A percentile compares a stretch with the other conserved stretches of the same genome.
Conservation (phyloP, 2,888 invertebrate genomes). For the Chloromyia formosa region DNA sequence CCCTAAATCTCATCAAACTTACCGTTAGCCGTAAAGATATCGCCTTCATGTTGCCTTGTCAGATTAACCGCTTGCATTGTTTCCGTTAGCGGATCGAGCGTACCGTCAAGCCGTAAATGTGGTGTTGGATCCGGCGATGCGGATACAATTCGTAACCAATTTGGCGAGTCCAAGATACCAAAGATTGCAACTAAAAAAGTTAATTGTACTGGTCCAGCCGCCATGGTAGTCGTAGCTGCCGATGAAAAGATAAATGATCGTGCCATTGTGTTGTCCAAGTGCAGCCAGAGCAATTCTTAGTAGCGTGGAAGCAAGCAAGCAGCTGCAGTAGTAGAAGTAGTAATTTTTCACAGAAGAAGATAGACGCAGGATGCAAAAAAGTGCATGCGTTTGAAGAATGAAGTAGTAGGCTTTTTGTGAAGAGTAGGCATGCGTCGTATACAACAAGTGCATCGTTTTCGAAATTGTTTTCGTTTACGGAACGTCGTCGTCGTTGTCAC, state of each 20-base stretch:
- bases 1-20: slow-evolving; percentile 51
- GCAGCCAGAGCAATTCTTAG: background rate
- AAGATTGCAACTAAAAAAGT: slow-evolving; percentile 30
- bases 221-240: no score
- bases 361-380: slow-evolving; percentile 12
- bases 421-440: background rate
- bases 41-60: slow-evolving; percentile 64
- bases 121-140: slow-evolving; percentile 30
- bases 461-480: slow-evolving; percentile 9
- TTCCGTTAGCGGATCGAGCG: slow-evolving; percentile 40
- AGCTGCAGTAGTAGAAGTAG: background rate
- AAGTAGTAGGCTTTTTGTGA: slow-evolving; percentile 11
- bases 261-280: background rate
- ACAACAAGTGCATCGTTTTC: slow-evolving; percentile 37
- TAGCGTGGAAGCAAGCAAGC: background rate
- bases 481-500: background rate
- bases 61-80: slow-evolving; percentile 59
- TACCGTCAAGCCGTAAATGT: slow-evolving; percentile 47
- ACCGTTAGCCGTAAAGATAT: slow-evolving; percentile 63
- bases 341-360: slow-evolving; percentile 12
- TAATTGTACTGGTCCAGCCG: slow-evolving; percentile 12
- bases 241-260: background rate
- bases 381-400: slow-evolving; percentile 22
- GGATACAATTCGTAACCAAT: slow-evolving; percentile 33
- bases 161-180: slow-evolving; percentile 11